Evolutionary conservation across 1,140 invertebrate species (phyloP), one percentile per base, ranked within the genome.

Genomic region (Bombus waltoni): DNA sequence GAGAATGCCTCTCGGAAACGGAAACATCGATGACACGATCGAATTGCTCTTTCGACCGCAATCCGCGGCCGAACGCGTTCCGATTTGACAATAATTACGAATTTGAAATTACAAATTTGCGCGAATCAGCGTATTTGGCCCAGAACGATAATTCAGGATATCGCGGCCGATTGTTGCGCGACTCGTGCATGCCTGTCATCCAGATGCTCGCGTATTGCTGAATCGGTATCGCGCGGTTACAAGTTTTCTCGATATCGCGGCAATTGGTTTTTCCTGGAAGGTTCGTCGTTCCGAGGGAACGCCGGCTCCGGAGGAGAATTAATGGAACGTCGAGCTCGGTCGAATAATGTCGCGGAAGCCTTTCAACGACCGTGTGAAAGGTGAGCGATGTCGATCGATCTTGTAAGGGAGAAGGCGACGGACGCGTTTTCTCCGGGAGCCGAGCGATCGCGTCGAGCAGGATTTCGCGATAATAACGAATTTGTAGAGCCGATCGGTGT

Each of bases 391-490:
- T 70, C 75, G 70, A 83, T 77, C 68, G 71, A 68, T 82, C 77
- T 28, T 40, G 68, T 35, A 57, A 73, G 15, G 32, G 18, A 11
- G 28, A 66, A 68, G 65, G 65, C 65, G 65, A 9, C 32, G 15
- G 1, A 5, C 65, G 32, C 13, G 22, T 32, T 40, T 40, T 18
- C 38, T 25, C 15, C 18, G 32, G 15, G 8, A 68, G 65, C 3
- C 38, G 59, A 66, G n/a, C 66, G 65, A 66, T 44, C 32, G 25
- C 35, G 32, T 38, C 44, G 18, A n/a, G 35, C 38, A 25, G 87
- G 78, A 88, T 91, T 87, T 89, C 85, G 81, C 88, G 83, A 90
- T 92, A 92, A 92, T 90, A 82, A 91, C 90, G 83, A 91, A 90
- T 92, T 92, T 92, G 83, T 81, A 78, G 78, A n/a, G 78, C 84